A percentile compares a stretch with the other conserved stretches of the same genome.
Evolutionary conservation across 2,888 invertebrate genomes (phyloP).

Genomic region (Agrypnus murinus): DNA sequence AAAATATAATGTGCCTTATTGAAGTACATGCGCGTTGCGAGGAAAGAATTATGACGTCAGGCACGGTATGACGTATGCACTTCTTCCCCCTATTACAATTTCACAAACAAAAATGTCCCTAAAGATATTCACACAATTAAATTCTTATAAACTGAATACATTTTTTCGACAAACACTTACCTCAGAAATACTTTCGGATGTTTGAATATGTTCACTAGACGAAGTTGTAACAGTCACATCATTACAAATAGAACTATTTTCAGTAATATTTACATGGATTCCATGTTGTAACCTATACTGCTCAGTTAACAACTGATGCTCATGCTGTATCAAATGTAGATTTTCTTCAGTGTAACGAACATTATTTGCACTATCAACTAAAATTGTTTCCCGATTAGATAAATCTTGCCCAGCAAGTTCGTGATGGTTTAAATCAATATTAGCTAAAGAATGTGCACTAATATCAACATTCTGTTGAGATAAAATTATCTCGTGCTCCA

Average conservation of each 20-base stretch:
- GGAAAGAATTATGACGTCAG: no score
- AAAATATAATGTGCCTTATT: no score
- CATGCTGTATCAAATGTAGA: slow-evolving; percentile 64
- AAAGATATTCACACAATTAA: no score
- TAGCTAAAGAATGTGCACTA: slow-evolving; percentile 63
- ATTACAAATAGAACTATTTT: slow-evolving; percentile 1
- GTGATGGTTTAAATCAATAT: slow-evolving; percentile 65
- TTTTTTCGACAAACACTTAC: background rate
- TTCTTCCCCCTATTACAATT: no score
- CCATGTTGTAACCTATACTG: slow-evolving; percentile 62
- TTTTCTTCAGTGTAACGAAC: slow-evolving; percentile 61
- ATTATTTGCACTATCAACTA: slow-evolving; percentile 58
- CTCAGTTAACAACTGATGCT: slow-evolving; percentile 62
- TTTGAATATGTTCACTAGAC: background rate
- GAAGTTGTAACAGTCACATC: slow-evolving; percentile 17
- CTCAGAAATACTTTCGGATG: background rate
- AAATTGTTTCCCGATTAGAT: slow-evolving; percentile 63
- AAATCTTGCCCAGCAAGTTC: slow-evolving; percentile 65
- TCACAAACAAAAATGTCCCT: no score
- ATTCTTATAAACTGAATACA: no score
- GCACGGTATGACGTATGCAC: no score
- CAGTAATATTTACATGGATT: slow-evolving; percentile 40
- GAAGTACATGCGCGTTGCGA: no score
- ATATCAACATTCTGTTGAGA: slow-evolving; percentile 63
- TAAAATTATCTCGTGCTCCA: slow-evolving; percentile 66